These are phyloP conservation scores for Epinotia bilunana DNA, from an alignment of 2,888 invertebrate genomes.

Conservation along the genomic window DNA sequence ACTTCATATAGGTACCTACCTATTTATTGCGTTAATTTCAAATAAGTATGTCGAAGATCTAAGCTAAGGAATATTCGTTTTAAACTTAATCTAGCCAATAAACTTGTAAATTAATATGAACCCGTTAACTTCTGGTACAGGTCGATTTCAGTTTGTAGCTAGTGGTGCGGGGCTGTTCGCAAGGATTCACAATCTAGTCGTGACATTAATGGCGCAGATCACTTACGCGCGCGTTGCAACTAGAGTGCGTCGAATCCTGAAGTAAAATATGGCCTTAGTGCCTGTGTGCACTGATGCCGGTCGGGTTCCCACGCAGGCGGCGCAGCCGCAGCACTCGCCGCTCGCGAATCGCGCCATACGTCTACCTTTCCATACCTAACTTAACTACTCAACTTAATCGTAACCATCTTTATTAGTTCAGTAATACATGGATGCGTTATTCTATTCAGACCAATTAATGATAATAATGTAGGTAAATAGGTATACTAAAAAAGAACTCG, in stretches of 20 bases:
- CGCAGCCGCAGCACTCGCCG: conserved; percentile 6
- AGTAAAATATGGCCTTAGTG: conserved; percentile 70
- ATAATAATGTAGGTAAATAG: too few relatives aligned
- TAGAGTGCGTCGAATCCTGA: conserved; percentile 70
- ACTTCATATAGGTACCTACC: too few relatives aligned
- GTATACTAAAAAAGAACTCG: too few relatives aligned
- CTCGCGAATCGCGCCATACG: conserved; percentile 4
- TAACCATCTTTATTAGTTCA: conserved; percentile 28
- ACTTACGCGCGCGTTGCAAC: conserved; percentile 62
- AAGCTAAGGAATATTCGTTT: conserved; percentile 2
- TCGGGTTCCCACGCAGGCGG: conserved; percentile 73
- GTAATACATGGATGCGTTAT: conserved; percentile 16
- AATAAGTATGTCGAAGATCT: background rate
- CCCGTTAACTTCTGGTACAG: conserved; percentile 52
- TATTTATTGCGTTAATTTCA: background rate
- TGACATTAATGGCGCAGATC: conserved; percentile 69
- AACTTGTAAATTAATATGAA: conserved; percentile 47
- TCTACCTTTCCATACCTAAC: background rate
- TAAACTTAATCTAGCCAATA: conserved; percentile 8
- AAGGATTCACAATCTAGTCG: conserved; percentile 79
- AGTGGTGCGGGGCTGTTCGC: conserved; percentile 58
- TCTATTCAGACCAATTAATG: background rate
- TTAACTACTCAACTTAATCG: background rate
- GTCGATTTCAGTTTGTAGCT: conserved; percentile 59
- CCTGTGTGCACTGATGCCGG: conserved; percentile 57